These are phyloP conservation scores for Acridotheres tristis DNA, from an alignment of 2,797 vertebrate species.

Conservation along the genomic window DNA sequence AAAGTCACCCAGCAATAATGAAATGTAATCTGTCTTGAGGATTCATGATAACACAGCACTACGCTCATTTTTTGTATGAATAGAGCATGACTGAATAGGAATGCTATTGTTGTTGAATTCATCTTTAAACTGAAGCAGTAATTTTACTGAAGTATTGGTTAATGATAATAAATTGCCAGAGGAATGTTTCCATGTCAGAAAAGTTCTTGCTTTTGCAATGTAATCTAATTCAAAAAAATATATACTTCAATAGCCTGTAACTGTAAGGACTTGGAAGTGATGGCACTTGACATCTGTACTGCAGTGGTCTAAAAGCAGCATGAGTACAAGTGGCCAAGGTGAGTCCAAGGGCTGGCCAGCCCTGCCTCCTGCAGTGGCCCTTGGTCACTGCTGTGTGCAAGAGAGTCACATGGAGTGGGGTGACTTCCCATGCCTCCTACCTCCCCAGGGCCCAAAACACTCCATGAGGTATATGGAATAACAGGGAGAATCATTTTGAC, in stretches of 20 bases:
- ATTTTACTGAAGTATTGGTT: conserved; percentile 24
- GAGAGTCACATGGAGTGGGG: accelerated
- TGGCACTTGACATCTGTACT: background rate
- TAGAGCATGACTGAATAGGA: conserved; percentile 17
- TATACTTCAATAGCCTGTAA: background rate
- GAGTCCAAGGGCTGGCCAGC: background rate
- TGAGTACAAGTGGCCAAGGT: accelerated
- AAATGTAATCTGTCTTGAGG: conserved; percentile 47
- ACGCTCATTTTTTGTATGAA: conserved; percentile 43
- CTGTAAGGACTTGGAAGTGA: background rate
- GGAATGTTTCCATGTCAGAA: background rate
- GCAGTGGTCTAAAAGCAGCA: background rate
- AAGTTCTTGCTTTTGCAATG: background rate
- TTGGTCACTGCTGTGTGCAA: accelerated
- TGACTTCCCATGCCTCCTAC: background rate
- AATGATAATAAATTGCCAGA: background rate
- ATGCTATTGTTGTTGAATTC: background rate
- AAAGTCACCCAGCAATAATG: conserved; percentile 50
- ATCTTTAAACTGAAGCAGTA: conserved; percentile 28
- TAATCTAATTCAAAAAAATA: background rate
- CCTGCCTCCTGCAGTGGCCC: background rate
- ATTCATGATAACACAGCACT: conserved; percentile 48
- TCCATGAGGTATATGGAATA: background rate
- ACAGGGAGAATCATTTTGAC: background rate
- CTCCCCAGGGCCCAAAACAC: background rate